These are phyloP conservation scores for Pterostichus madidus DNA, from an alignment of 2,888 invertebrate genomes.

Conservation along the genomic window DNA sequence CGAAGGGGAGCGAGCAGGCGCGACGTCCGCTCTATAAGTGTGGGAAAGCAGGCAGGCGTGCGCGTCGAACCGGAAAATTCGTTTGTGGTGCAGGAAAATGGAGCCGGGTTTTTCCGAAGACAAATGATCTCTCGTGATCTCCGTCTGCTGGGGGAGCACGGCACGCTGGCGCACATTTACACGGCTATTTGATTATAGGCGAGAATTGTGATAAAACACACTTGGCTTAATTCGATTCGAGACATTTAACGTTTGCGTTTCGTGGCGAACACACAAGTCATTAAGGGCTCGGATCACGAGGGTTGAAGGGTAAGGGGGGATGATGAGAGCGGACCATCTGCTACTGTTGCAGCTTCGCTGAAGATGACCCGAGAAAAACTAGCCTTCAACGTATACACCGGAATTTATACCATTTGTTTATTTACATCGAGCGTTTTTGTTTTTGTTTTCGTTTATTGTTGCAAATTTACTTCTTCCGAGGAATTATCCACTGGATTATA, in stretches of 20 bases:
- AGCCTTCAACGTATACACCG: not conserved
- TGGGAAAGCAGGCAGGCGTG: conserved; percentile 76
- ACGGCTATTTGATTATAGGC: conserved; percentile 67
- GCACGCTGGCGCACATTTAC: conserved; percentile 22
- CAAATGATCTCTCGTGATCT: conserved; percentile 74
- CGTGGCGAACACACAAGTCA: conserved; percentile 57
- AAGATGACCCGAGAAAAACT: conserved; percentile 29
- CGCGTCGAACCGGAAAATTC: conserved; percentile 77
- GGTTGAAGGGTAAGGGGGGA: not conserved
- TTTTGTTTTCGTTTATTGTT: too few species aligned
- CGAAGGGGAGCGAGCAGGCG: not conserved
- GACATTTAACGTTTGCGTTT: conserved; percentile 60
- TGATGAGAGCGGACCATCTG: conserved; percentile 53
- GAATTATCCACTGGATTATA: too few species aligned
- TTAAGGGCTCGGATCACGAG: conserved; percentile 22
- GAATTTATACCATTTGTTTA: not conserved
- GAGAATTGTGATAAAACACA: conserved; percentile 66
- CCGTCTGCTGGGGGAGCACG: conserved; percentile 19
- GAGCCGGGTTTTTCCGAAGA: conserved; percentile 77
- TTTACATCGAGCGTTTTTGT: not conserved
- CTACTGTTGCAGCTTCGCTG: not conserved
- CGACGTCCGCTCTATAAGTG: conserved; percentile 73
- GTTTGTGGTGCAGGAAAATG: conserved; percentile 77
- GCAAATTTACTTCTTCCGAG: too few species aligned
- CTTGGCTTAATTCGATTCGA: conserved; percentile 65